Evolutionary conservation across 2,113 vertebrate genomes (phyloP).

Genomic region (Gnathonemus echidnorhynchus): DNA sequence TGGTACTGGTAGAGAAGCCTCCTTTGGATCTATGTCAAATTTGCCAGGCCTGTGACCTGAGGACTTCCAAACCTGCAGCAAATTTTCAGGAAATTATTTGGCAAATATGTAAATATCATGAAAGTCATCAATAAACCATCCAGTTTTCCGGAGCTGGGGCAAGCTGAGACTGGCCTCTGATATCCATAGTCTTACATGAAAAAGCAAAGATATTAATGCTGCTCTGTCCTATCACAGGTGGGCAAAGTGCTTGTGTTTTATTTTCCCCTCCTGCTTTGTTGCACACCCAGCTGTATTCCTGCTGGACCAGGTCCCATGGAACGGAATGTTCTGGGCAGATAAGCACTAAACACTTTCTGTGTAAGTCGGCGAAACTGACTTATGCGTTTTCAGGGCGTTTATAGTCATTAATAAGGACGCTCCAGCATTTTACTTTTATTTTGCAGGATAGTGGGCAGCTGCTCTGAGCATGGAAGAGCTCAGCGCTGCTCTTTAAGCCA

Average conservation of each 20-base stretch:
- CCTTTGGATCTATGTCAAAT: background rate
- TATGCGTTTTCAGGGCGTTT: background rate
- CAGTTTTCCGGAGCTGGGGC: background rate
- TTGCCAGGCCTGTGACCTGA: background rate
- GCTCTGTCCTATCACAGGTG: background rate
- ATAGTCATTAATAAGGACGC: background rate
- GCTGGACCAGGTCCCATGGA: background rate
- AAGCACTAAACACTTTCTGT: background rate
- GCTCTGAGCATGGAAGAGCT: background rate
- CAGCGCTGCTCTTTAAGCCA: background rate
- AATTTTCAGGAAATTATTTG: background rate
- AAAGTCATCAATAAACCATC: background rate
- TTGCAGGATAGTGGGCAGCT: background rate
- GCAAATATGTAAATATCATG: background rate
- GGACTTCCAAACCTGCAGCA: background rate
- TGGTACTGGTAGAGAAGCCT: background rate
- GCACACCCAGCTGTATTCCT: background rate
- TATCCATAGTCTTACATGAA: background rate
- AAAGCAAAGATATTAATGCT: background rate
- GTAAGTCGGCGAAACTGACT: background rate
- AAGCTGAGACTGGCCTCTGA: background rate
- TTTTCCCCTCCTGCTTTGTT: background rate
- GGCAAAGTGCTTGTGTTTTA: background rate
- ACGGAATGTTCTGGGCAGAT: background rate
- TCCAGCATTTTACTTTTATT: background rate